These are phyloP conservation scores for Leptocoma aspasia DNA, from an alignment of 2,113 vertebrate genomes.

Conservation along the genomic window DNA sequence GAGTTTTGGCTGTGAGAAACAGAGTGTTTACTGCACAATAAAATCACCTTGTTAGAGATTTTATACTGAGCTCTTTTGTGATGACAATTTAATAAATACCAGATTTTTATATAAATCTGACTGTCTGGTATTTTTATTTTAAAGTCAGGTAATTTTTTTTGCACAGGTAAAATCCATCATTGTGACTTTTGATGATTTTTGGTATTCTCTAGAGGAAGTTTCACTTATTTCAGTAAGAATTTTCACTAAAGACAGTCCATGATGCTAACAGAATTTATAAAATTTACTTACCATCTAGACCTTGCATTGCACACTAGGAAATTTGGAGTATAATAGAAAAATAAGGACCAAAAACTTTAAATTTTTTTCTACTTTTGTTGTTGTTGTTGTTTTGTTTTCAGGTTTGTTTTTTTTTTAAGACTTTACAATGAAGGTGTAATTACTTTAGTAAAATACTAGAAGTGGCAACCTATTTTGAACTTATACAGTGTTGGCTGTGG, in stretches of 20 bases:
- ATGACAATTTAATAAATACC: constrained; percentile 17
- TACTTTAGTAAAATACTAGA: neutral
- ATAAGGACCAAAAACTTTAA: neutral
- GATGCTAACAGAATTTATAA: neutral
- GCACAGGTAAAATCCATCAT: neutral
- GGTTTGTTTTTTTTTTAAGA: neutral
- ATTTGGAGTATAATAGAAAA: neutral
- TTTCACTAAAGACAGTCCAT: neutral
- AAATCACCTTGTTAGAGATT: constrained; percentile 4
- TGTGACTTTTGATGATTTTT: neutral
- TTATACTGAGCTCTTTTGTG: constrained; percentile 24
- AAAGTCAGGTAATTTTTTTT: neutral
- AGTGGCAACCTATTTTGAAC: neutral
- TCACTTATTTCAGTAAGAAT: neutral
- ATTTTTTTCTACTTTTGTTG: neutral
- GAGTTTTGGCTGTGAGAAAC: neutral
- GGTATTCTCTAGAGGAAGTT: neutral
- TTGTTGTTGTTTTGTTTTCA: neutral
- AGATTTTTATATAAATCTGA: neutral
- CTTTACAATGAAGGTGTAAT: neutral
- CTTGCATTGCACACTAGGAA: neutral
- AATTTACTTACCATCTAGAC: neutral
- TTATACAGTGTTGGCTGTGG: neutral
- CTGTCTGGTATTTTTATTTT: neutral
- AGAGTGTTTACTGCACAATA: neutral